phyloP scores from a whole-genome alignment of 2,797 vertebrate genomes.

The Anguilla anguilla region DNA sequence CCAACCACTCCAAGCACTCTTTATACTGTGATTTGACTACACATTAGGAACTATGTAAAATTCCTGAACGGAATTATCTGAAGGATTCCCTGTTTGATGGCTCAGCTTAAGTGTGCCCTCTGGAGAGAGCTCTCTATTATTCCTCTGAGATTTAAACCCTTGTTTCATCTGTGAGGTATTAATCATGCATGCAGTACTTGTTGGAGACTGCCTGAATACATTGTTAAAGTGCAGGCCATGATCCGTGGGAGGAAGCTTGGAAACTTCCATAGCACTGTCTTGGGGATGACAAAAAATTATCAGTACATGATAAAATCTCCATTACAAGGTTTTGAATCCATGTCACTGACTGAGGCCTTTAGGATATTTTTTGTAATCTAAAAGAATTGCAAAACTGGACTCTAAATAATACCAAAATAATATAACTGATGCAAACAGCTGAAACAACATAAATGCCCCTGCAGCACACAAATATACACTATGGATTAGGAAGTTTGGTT shows the following conservation, averaged over 20 bases:
- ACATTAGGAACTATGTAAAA: conserved; percentile 1
- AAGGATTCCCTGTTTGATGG: conserved; percentile 62
- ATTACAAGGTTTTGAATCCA: conserved; percentile 1
- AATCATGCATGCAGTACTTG: conserved; percentile 37
- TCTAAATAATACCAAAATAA: not conserved
- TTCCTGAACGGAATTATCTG: conserved; percentile 46
- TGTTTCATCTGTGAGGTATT: conserved; percentile 50
- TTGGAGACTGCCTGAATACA: not conserved
- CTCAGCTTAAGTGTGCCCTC: conserved; percentile 60
- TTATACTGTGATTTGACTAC: not conserved
- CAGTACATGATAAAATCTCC: not conserved
- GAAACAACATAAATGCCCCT: not conserved
- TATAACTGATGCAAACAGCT: not conserved
- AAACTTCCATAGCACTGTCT: conserved; percentile 13
- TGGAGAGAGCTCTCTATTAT: conserved; percentile 57
- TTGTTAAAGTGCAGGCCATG: not conserved
- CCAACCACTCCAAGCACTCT: not conserved
- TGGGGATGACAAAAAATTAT: conserved; percentile 11
- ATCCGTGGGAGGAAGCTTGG: conserved; percentile 21
- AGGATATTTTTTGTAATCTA: not conserved
- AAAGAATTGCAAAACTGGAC: not conserved
- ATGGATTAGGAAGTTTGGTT: not conserved
- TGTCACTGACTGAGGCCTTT: not conserved
- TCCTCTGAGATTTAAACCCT: conserved; percentile 61
- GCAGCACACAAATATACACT: not conserved